Evolutionary conservation across 2,113 vertebrate genomes (phyloP), one percentile per base, ranked within the genome.

Genomic region (Mandrillus leucophaeus): DNA sequence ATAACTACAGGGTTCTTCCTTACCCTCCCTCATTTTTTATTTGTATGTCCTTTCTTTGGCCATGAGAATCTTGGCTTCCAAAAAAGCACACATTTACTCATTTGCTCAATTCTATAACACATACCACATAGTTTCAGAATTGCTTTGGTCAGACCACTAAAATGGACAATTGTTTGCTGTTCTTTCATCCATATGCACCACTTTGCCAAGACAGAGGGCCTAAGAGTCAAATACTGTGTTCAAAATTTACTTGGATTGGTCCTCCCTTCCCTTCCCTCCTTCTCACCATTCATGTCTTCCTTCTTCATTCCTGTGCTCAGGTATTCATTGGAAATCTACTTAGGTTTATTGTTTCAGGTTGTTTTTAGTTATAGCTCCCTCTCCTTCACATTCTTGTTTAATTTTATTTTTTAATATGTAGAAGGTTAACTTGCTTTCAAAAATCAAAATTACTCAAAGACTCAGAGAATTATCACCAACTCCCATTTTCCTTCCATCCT

Each of bases 301-400:
- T 50, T 76, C 48, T 23, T 93, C 88, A 14, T 57, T 70, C 18
- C 80, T 90, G 68, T 61, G 93, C 50, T 55, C 90, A 23, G 59
- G n/a, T 68, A 20, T 80, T 68, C 18, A 20, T 48, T 48, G 81
- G 32, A 48, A 70, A 88, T 94, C 84, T 84, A 48, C 61, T 88
- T 91, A 82, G 22, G n/a, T 66, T 97, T 97, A 75, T 92, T 89
- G 70, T 79, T 68, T 96, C 52, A 40, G 22, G 78, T 93, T 70
- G 70, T 90, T 86, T 97, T 93, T 50, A 78, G 64, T 88, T 84
- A 76, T 11, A 92, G 48, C 13, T 84, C 45, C 85, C 73, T 86
- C 55, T 16, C 9, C 20, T 57, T 95, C 25, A 57, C 40, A 88
- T 78, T 86, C 73, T 93, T 72, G 35, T 40, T 92, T 88, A n/a